Evolutionary conservation across 2,113 vertebrate species (phyloP), one percentile per base, ranked within the genome.

Genomic region (Bos indicus): DNA sequence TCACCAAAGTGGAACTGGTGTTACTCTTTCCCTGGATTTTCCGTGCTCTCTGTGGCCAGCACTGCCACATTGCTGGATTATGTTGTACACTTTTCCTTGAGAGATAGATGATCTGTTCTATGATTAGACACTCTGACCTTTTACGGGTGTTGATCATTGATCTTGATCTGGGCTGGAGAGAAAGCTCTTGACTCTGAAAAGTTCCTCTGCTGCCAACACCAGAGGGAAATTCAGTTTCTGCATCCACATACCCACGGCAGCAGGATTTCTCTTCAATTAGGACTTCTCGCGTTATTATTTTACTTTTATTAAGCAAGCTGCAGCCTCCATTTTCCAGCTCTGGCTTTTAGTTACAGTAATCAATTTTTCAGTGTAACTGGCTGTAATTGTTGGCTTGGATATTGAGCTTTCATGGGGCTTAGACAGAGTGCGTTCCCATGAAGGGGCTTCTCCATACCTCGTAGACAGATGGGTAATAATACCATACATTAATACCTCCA

Each of bases 401-500:
- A 98, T 98, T 98, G 98, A 98, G 95, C 96, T 98, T 98, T 98
- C 97, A 59, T 98, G 97, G 97, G 97, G 91, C 95, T 98, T 96
- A 97, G 98, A 97, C 97, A 97, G 56, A 97, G 96, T 67, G 60
- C 97, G 96, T 97, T 98, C 97, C 97, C 96, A 67, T 2, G 1
- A 97, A 98, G 98, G 62, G 5, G 98, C 98, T 98, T 99, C 96
- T 96, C 96, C 98, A 98, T 98, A 98, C 98, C 98, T 98, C 93
- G 92, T 97, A 98, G 99, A 99, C 98, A 98, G 98, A 99, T 98
- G 98, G 98, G 98, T 99, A 99, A 99, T 99, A 99, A 99, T 99
- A 98, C 99, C 98, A 98, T 98, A 99, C 98, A 99, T 99, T 99
- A 99, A 99, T 99, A 99, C 99, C 98, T 98, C 98, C 98, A 99